These are phyloP conservation scores for Melanargia galathea DNA, from an alignment of 2,888 invertebrate species.

Conservation along the genomic window DNA sequence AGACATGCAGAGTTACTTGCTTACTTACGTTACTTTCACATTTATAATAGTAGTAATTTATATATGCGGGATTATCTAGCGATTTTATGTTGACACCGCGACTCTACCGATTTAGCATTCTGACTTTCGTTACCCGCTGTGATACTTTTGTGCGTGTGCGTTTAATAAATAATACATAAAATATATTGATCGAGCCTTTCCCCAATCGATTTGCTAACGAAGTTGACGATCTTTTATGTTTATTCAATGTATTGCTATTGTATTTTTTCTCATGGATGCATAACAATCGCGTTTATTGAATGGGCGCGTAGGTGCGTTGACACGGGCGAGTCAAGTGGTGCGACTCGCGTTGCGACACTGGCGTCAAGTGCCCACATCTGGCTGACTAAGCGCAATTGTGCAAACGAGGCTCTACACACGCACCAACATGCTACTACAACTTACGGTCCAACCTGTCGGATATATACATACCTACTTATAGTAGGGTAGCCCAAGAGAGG, in stretches of 20 bases:
- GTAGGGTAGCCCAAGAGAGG: no score
- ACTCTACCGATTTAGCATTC: neutral
- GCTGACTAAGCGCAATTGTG: slow-evolving; percentile 48
- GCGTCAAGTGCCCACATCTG: slow-evolving; percentile 44
- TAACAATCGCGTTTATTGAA: slow-evolving; percentile 27
- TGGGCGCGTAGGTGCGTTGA: slow-evolving; percentile 58
- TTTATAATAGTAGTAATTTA: no score
- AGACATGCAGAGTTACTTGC: no score
- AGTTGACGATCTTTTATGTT: slow-evolving; percentile 18
- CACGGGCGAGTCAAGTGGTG: slow-evolving; percentile 67
- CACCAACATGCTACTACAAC: neutral
- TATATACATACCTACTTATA: no score
- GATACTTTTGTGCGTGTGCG: slow-evolving; percentile 41
- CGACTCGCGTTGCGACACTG: slow-evolving; percentile 42
- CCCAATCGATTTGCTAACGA: slow-evolving; percentile 17
- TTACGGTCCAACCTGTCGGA: neutral
- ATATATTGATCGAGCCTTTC: slow-evolving; percentile 16
- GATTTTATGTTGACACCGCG: neutral
- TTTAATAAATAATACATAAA: slow-evolving; percentile 13
- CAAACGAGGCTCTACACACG: slow-evolving; percentile 38
- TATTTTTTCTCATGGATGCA: slow-evolving; percentile 25
- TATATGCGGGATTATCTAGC: no score
- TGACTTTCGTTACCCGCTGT: neutral
- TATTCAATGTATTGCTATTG: slow-evolving; percentile 19
- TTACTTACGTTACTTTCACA: no score